These are phyloP conservation scores for Pygoscelis adeliae DNA, from an alignment of 2,113 vertebrate species.

Conservation along the genomic window DNA sequence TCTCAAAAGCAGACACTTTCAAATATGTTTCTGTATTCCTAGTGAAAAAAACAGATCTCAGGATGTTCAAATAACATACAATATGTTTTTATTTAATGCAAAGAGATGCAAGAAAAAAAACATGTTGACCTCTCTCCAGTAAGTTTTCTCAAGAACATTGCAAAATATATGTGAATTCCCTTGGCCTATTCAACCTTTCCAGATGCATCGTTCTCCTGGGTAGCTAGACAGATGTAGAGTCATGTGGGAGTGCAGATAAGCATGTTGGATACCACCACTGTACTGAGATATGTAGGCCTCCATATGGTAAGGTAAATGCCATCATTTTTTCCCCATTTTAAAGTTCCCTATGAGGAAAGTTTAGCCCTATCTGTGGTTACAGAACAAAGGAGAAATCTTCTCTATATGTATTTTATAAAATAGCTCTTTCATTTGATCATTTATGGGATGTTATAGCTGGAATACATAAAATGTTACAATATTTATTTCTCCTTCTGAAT, in stretches of 20 bases:
- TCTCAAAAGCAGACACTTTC: not conserved
- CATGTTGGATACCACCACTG: not conserved
- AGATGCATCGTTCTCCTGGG: slow-evolving; percentile 61
- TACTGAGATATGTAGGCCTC: not conserved
- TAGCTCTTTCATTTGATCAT: not conserved
- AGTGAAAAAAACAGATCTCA: not conserved
- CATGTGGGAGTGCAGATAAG: slow-evolving; percentile 60
- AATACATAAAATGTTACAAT: not conserved
- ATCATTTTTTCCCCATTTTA: not conserved
- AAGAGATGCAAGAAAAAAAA: not conserved
- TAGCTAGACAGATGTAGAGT: slow-evolving; percentile 35
- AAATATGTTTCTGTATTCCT: not conserved
- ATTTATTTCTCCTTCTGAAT: not conserved
- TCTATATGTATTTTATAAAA: not conserved
- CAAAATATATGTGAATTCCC: slow-evolving; percentile 46
- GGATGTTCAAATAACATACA: not conserved
- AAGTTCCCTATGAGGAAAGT: not conserved
- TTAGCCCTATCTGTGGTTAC: not conserved
- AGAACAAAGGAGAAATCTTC: not conserved
- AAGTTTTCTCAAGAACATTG: slow-evolving; percentile 43
- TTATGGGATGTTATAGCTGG: not conserved
- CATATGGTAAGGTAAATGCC: slow-evolving; percentile 11
- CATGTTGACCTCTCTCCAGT: slow-evolving; percentile 28
- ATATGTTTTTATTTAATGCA: slow-evolving; percentile 29
- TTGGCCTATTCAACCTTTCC: slow-evolving; percentile 67